These are phyloP conservation scores for Passerina amoena DNA, from an alignment of 2,113 vertebrate species.

Conservation along the genomic window DNA sequence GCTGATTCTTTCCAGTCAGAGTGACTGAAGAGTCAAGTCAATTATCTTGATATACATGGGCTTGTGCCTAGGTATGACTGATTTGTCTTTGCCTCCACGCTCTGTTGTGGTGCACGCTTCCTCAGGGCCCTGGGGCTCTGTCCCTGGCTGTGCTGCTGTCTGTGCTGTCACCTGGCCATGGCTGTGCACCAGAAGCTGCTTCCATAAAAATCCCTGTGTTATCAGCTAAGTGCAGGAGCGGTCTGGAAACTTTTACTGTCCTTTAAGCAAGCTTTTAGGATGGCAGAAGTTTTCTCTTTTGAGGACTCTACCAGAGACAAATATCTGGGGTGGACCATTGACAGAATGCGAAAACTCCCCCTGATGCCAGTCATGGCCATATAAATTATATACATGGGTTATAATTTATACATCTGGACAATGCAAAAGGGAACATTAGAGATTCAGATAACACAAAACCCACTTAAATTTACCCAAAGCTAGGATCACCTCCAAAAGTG, in stretches of 20 bases:
- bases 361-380: background rate
- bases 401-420: background rate
- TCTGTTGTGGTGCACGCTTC: background rate
- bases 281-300: background rate
- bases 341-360: background rate
- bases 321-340: background rate
- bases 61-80: background rate
- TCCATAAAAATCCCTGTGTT: background rate
- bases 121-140: background rate
- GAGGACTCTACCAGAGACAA: background rate
- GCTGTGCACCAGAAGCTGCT: background rate
- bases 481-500: background rate
- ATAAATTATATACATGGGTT: fast-evolving
- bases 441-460: background rate
- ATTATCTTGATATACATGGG: background rate
- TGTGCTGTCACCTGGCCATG: background rate
- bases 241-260: background rate
- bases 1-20: conserved; percentile 17
- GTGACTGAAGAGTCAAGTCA: background rate
- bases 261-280: background rate
- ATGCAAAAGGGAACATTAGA: background rate
- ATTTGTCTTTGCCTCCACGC: background rate
- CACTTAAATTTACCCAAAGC: background rate
- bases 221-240: background rate
- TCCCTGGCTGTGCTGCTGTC: background rate